Evolutionary conservation across 2,888 invertebrate genomes (phyloP).

Genomic region (Neoitamus cyanurus): DNA sequence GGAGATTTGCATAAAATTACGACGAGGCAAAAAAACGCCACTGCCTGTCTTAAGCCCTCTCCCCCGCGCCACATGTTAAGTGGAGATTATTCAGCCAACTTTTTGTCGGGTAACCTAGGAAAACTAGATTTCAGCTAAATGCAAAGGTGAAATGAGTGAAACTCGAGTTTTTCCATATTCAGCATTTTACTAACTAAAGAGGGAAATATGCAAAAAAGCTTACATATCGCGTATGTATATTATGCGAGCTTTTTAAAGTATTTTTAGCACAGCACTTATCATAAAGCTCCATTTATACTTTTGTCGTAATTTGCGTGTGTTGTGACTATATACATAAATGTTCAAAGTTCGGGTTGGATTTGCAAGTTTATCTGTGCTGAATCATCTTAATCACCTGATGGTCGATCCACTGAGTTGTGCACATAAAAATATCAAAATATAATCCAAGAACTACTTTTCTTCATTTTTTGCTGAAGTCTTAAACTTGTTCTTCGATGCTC

Average conservation of each 20-base stretch:
- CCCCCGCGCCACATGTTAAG: not conserved
- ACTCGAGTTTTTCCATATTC: not conserved
- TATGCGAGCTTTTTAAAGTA: not conserved
- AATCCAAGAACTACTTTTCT: not conserved
- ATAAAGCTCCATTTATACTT: not conserved
- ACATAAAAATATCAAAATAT: not conserved
- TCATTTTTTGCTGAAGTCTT: not conserved
- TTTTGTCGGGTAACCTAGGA: not conserved
- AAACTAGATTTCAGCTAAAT: not conserved
- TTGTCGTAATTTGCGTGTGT: not conserved
- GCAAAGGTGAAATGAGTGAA: not conserved
- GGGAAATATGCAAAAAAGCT: not conserved
- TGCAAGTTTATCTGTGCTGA: not conserved
- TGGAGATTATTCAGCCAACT: not conserved
- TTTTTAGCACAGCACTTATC: not conserved
- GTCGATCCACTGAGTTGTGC: not conserved
- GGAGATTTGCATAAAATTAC: not conserved
- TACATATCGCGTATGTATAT: not conserved
- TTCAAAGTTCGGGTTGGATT: not conserved
- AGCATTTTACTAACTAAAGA: not conserved
- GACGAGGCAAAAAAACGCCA: not conserved
- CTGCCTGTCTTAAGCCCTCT: not conserved
- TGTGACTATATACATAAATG: not conserved
- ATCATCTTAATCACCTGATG: not conserved
- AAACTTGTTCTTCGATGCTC: too few relatives aligned